These are phyloP conservation scores for Calidris pugnax DNA, from an alignment of 2,113 vertebrate species.

Conservation along the genomic window DNA sequence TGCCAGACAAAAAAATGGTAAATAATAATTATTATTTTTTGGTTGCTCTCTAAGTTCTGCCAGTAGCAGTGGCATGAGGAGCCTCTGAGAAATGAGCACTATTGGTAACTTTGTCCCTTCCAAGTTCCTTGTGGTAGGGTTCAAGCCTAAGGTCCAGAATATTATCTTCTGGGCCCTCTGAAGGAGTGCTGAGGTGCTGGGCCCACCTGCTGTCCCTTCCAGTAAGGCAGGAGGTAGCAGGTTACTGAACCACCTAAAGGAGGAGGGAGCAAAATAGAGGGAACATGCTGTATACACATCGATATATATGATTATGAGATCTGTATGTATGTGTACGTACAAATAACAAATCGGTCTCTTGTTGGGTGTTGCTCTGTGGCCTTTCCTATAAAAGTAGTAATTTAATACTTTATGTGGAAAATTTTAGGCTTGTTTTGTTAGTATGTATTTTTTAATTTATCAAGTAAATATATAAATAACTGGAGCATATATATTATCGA, in stretches of 20 bases:
- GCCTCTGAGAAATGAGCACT: not conserved
- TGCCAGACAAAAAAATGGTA: not conserved
- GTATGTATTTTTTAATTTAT: constrained; percentile 30
- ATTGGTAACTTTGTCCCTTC: not conserved
- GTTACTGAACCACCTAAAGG: not conserved
- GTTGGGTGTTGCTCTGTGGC: not conserved
- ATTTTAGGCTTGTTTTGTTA: not conserved
- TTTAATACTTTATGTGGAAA: constrained; percentile 26
- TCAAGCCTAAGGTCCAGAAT: not conserved
- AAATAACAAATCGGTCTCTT: not conserved
- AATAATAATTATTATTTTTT: not conserved
- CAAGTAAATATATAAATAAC: constrained; percentile 31
- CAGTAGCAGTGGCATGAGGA: not conserved
- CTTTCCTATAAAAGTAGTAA: not conserved
- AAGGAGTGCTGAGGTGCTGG: not conserved
- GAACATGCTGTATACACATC: not conserved
- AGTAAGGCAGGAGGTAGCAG: not conserved
- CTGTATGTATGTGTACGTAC: rapidly evolving
- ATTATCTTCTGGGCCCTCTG: not conserved
- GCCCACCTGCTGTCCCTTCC: not conserved
- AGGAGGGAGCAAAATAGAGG: not conserved
- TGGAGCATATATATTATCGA: not conserved
- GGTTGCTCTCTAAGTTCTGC: not conserved
- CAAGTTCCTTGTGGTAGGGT: not conserved
- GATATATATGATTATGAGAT: not conserved